Evolutionary conservation across 2,888 invertebrate genomes (phyloP).

Genomic region (Autographa pulchrina): DNA sequence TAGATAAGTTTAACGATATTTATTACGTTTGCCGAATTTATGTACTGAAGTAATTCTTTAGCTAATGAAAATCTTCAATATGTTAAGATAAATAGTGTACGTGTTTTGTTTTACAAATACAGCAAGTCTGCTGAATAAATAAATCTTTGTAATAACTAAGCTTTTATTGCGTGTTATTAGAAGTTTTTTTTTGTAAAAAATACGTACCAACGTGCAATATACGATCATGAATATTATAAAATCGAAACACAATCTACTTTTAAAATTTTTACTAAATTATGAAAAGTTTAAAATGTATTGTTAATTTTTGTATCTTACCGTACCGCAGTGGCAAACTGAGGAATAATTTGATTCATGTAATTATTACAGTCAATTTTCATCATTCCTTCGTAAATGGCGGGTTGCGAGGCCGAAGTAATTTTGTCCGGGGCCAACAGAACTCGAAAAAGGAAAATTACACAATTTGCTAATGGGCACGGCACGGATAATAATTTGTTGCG

Average conservation of each 20-base stretch:
- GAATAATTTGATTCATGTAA: conserved; percentile 76
- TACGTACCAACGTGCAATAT: too few species aligned
- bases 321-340: conserved; percentile 56
- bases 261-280: conserved; percentile 16
- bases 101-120: not conserved
- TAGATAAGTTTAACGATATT: not conserved
- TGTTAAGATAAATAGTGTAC: conserved; percentile 4
- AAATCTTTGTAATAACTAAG: not conserved
- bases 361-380: conserved; percentile 83
- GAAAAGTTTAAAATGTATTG: conserved; percentile 30
- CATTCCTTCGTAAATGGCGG: conserved; percentile 80
- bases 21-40: not conserved
- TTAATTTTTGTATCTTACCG: conserved; percentile 51
- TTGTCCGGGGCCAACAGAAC: conserved; percentile 81
- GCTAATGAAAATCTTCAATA: conserved; percentile 1
- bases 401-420: conserved; percentile 84
- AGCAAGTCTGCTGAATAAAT: too few species aligned
- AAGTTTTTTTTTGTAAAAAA: not conserved
- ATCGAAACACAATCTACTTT: not conserved
- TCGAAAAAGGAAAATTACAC: conserved; percentile 87
- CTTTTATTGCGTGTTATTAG: not conserved
- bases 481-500: conserved; percentile 82
- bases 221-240: not conserved
- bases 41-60: not conserved
- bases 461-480: conserved; percentile 85